phyloP scores from a whole-genome alignment of 2,797 vertebrate species.

The Serranus cabrilla region DNA sequence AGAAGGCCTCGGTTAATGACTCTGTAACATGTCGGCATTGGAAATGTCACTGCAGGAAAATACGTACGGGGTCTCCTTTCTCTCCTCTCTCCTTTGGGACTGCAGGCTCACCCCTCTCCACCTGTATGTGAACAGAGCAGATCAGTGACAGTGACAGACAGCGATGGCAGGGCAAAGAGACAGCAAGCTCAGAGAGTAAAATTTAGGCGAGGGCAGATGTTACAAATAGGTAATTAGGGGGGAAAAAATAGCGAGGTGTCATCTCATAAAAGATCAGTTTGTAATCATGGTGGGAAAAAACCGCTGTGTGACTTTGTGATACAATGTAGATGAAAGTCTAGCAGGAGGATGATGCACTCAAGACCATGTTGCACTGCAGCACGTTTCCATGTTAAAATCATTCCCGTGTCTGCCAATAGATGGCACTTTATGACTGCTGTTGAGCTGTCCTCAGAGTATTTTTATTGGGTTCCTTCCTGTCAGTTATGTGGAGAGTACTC shows the following conservation, averaged over 20 bases:
- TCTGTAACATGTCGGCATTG: constrained; percentile 56
- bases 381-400: constrained; percentile 38
- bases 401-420: constrained; percentile 81
- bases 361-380: constrained; percentile 75
- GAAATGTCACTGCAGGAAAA: constrained; percentile 74
- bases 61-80: constrained; percentile 89
- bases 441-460: constrained; percentile 44
- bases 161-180: constrained; percentile 30
- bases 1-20: constrained; percentile 77
- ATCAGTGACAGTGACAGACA: constrained; percentile 71
- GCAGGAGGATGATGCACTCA: constrained; percentile 47
- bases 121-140: constrained; percentile 80
- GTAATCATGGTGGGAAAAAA: constrained; percentile 24
- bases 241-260: constrained; percentile 18
- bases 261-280: constrained; percentile 19
- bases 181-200: constrained; percentile 38
- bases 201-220: constrained; percentile 26
- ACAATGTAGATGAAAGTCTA: constrained; percentile 10
- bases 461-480: constrained; percentile 45
- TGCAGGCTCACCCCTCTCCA: constrained; percentile 83
- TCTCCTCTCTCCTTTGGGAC: constrained; percentile 87
- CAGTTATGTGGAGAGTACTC: constrained; percentile 51
- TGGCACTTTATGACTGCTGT: constrained; percentile 84
- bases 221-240: constrained; percentile 46
- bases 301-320: constrained; percentile 27